Base-by-base conservation (phyloP, 2,797 vertebrate genomes). In the Sebastes elongatus region DNA sequence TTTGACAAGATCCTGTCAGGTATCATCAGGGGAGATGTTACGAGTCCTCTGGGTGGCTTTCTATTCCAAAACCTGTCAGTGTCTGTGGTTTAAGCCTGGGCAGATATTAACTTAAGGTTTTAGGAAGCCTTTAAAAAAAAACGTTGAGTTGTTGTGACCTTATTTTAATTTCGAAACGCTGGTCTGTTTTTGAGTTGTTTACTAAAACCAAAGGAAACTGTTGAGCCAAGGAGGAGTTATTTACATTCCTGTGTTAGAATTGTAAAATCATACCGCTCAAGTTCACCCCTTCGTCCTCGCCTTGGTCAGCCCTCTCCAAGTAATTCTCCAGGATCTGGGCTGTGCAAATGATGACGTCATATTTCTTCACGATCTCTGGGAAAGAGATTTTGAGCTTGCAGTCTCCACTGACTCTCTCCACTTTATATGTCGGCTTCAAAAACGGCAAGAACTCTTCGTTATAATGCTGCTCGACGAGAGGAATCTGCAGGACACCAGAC, bases 311-410 rank as follows among this genome's bases (percentile, higher is more conserved):
- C 78, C 95, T 95, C 76, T 96, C 90, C 84, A 99, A 94, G 66
- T 94, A 97, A 92, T 99, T 99, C 93, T 99, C 98, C 79, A 99
- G 96, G 66, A 99, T 99, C 92, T 99, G 97, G 71, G 99, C 98
- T 18, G 99, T 99, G 90, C 97, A 97, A 86, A 99, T 97, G 90
- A 99, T 96, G 82, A 99, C 96, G 84, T 96, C 97, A 79, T 96
- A 93, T 20, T 92, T 92, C 89, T 85, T 94, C 59, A 98, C 94
- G 20, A 96, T 96, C 89, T 97, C 94, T 76, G 96, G 94, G 90
- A 99, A 99, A 64, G 97, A 97, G 93, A 99, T 98, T 94, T 99
- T 99, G 77, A 98, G 95, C 84, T 96, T 95, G 28, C 93, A 95
- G 88, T 97, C 95, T 82, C 98, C 98, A 38, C 97, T 99, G 92